Evolutionary conservation across 2,113 vertebrate genomes (phyloP).

Genomic region (Mormoops blainvillei): DNA sequence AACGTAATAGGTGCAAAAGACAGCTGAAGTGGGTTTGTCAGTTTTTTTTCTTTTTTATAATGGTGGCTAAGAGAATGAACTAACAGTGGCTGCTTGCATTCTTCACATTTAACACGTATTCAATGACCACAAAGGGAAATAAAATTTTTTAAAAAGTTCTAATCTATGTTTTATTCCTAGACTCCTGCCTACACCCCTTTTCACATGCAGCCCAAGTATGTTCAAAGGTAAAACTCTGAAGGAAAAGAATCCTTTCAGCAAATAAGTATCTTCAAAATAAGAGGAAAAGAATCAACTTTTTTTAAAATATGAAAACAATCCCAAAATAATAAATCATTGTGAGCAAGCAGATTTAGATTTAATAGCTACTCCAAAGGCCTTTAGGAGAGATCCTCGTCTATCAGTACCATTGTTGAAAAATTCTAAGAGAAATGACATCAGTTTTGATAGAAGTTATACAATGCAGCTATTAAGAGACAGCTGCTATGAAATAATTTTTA

Average conservation of each 20-base stretch:
- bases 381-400: slow-evolving; percentile 41
- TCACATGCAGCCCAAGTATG: slow-evolving; percentile 39
- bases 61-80: slow-evolving; percentile 43
- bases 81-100: slow-evolving; percentile 41
- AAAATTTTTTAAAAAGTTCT: neutral
- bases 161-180: neutral
- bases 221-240: slow-evolving; percentile 48
- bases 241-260: slow-evolving; percentile 53
- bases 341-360: slow-evolving; percentile 22
- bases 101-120: slow-evolving; percentile 31
- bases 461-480: slow-evolving; percentile 17
- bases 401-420: slow-evolving; percentile 2
- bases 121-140: neutral
- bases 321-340: slow-evolving; percentile 38
- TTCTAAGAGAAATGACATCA: slow-evolving; percentile 41
- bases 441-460: slow-evolving; percentile 15
- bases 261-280: slow-evolving; percentile 45
- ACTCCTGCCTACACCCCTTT: slow-evolving; percentile 7
- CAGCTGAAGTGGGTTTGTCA: slow-evolving; percentile 56
- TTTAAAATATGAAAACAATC: slow-evolving; percentile 52
- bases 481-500: slow-evolving; percentile 22
- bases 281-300: slow-evolving; percentile 39
- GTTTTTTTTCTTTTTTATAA: slow-evolving; percentile 28
- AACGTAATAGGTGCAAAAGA: slow-evolving; percentile 73
- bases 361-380: slow-evolving; percentile 6